Base-by-base conservation (phyloP, 1,140 invertebrate genomes). In the Drosophila burlai region DNA sequence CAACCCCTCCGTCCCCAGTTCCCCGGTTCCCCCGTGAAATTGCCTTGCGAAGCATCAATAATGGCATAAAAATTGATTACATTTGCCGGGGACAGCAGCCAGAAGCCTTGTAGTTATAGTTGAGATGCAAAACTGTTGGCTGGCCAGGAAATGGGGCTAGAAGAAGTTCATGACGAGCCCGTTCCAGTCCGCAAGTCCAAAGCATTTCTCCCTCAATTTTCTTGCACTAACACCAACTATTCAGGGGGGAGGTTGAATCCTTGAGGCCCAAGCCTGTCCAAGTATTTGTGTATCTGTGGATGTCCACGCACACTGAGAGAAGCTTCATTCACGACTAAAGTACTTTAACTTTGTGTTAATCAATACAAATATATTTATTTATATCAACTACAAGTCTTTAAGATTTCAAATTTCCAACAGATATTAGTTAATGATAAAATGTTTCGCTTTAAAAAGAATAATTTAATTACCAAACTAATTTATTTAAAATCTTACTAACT, bases 11-110 rank as follows among this genome's bases (percentile, higher is more conserved):
- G 16, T n/a, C 13, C n/a, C 11, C 18, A 10, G 5, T 21, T 21
- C 3, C 26, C 26, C 26, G 26, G 26, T 5, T 26, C 26, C 8
- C 36, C 1, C 60, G 3, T 63, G 2, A 81, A 79, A 84, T 89
- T 84, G 85, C 74, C 71, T 62, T 81, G 63, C 78, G 71, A 89
- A 81, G 85, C 85, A 90, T 89, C 85, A 89, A 89, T 89, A 89
- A 89, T 89, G 75, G 85, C 78, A 84, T 84, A 89, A 89, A 89
- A 89, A 84, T 84, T 90, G 85, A 89, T 89, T 90, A 90, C 85
- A 89, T 87, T 87, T 85, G 49, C 76, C 64, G 59, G 40, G 38
- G 31, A 29, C 62, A 63, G 18, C 29, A 54, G 38, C 63, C 63
- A 45, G 45, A 71, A 72, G 61, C 38, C 61, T 71, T 62, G 60